Percentiles rank a stretch among this genome's conserved stretches.
Evolutionary conservation across 2,888 invertebrate species (phyloP).

Genomic region (Habrosyne pyritoides): DNA sequence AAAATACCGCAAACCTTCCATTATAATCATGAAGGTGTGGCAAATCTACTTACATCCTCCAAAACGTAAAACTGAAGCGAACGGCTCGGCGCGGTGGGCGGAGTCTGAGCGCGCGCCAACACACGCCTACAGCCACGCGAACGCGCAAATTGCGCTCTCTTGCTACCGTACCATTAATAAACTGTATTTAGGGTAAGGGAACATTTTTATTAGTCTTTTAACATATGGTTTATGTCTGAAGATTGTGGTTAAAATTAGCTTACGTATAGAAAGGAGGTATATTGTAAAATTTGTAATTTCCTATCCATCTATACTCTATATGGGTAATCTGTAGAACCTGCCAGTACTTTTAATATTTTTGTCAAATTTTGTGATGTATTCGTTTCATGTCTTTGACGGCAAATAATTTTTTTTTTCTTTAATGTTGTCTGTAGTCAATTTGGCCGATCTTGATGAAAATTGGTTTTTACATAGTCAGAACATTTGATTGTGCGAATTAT

Average conservation of each 20-base stretch:
- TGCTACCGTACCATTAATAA: background rate
- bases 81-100: background rate
- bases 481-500: too few relatives aligned
- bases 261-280: too few relatives aligned
- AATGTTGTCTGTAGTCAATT: too few relatives aligned
- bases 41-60: background rate
- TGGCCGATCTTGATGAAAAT: too few relatives aligned
- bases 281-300: too few relatives aligned
- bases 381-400: too few relatives aligned
- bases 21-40: constrained; percentile 3
- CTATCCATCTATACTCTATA: too few relatives aligned
- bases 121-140: constrained; percentile 9
- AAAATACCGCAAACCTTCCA: background rate
- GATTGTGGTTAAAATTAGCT: background rate
- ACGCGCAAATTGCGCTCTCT: background rate
- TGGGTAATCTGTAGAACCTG: too few relatives aligned
- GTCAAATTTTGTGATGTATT: too few relatives aligned
- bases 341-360: too few relatives aligned
- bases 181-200: background rate
- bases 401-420: too few relatives aligned
- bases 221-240: background rate
- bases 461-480: too few relatives aligned
- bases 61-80: background rate
- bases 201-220: background rate
- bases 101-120: background rate